Percentiles rank a stretch among this genome's conserved stretches.
These are phyloP conservation scores for Erebia aethiops DNA, from an alignment of 2,888 invertebrate species.

Conservation along the genomic window DNA sequence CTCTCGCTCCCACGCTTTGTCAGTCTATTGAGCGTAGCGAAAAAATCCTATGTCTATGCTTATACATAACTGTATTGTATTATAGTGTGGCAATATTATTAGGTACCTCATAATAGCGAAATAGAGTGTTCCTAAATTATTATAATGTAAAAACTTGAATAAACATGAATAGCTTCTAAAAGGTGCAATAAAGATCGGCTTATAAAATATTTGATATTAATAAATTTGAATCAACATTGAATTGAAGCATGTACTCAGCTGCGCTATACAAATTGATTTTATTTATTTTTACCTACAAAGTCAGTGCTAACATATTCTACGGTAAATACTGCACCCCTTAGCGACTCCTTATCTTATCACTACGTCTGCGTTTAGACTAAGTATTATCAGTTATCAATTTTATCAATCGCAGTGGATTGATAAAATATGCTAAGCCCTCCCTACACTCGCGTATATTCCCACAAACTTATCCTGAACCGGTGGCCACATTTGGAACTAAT, in stretches of 20 bases:
- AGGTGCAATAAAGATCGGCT: too few relatives aligned
- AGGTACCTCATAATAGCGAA: not conserved
- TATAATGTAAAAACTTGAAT: not conserved
- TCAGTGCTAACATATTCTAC: not conserved
- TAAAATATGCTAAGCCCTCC: conserved; percentile 35
- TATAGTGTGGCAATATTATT: too few relatives aligned
- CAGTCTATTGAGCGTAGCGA: too few relatives aligned
- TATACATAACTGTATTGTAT: too few relatives aligned
- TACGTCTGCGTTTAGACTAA: conserved; percentile 46
- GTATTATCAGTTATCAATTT: conserved; percentile 42
- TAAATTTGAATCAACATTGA: not conserved
- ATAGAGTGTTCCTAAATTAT: not conserved
- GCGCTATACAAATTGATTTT: conserved; percentile 9
- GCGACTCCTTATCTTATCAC: conserved; percentile 48
- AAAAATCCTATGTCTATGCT: too few relatives aligned
- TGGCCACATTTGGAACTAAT: too few relatives aligned
- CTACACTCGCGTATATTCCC: not conserved
- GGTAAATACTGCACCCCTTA: conserved; percentile 22
- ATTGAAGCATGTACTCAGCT: conserved; percentile 19
- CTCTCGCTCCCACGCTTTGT: too few relatives aligned
- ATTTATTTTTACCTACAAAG: conserved; percentile 4
- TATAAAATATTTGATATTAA: not conserved
- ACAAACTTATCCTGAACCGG: too few relatives aligned
- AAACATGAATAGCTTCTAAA: too few relatives aligned
- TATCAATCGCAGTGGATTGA: conserved; percentile 42